Base-by-base conservation (phyloP, 2,113 vertebrate species). In the Alethe castanea region DNA sequence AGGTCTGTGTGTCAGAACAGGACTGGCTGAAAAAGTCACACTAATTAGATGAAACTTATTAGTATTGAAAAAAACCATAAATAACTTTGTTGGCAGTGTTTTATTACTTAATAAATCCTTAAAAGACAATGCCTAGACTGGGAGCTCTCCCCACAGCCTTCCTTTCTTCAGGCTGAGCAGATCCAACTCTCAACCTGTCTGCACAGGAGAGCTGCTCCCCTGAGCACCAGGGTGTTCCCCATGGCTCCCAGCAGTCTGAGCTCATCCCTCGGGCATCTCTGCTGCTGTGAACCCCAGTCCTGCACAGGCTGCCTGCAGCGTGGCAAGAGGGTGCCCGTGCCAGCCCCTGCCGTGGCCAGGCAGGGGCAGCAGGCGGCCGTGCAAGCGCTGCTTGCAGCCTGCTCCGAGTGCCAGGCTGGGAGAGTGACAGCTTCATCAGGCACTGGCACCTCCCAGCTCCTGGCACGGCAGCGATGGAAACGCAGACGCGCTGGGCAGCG, bases 281-380 rank as follows among this genome's bases (percentile, higher is more conserved):
- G 24, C 33, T 25, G 5, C 0, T 12, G 40, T 5, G 11, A 47
- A 12, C 2, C 6, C 0, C 2, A 36, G 47, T 14, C 31, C 22
- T 8, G 29, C 17, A 2, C 0, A 44, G 29, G 71, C 74, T 31
- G 5, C 18, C 65, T 15, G 4, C 20, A 2, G 3, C 3, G 20
- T 69, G 15, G 71, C 62, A 1, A 1, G 9, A 61, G 7, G 16
- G 29, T 28, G 5, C 31, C 2, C 8, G 45, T 65, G 94, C n/a
- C 79, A 52, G n/a, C 44, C 25, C 65, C 79, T 48, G 4, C 0
- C 0, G 0, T 19, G 20, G 4, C 96, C 96, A 94, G 96, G n/a
- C 19, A 94, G 96, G 88, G 95, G 97, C 97, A 96, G 95, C 94
- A 96, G 81, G 35, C 57, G 16, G 65, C 97, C 76, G 18, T 8